Base-by-base conservation (phyloP, 1,140 invertebrate species). In the Platyura marginata region DNA sequence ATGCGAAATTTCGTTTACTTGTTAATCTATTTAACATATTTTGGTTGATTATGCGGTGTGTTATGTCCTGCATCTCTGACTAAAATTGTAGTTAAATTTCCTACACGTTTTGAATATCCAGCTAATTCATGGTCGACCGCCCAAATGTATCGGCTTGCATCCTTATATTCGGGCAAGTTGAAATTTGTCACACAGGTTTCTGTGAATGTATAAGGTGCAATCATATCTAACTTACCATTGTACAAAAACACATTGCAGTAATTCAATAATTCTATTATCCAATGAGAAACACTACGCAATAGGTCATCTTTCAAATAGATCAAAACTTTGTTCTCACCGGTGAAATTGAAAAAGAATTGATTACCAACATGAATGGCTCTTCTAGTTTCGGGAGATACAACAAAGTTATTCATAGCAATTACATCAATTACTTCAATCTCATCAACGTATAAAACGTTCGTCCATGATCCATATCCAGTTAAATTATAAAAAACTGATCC, bases 211-310 rank as follows among this genome's bases (percentile, higher is more conserved):
- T 85, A 85, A 2, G 83, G 76, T 2, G 86, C 77, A 50, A 89
- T 86, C n/a, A 91, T 78, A 54, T 91, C 86, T 25, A 90, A 53
- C 52, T 89, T 83, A 1, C 86, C 86, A 53, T 76, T 87, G 55
- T 88, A 91, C 40, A 82, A 68, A 4, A 82, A 62, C 3, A 81
- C 70, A 56, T 70, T 71, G 50, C 85, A 86, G 44, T 74, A 51
- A 39, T 54, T 74, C 49, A 66, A 73, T 1, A 93, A 58, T 43
- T 79, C 74, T 5, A 71, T 64, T 37, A 94, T 63, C 71, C 76
- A 79, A 1, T 74, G 74, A 33, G 81, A 78, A 19, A 87, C 73
- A 1, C 80, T 83, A 50, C 87, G 70, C 76, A 91, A 84, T 0
- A 93, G 68, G 65, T 94, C 90, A 20, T 66, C 56, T 40, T 76